phyloP scores from a whole-genome alignment of 1,140 invertebrate species.

The Trigoniulus corallinus region DNA sequence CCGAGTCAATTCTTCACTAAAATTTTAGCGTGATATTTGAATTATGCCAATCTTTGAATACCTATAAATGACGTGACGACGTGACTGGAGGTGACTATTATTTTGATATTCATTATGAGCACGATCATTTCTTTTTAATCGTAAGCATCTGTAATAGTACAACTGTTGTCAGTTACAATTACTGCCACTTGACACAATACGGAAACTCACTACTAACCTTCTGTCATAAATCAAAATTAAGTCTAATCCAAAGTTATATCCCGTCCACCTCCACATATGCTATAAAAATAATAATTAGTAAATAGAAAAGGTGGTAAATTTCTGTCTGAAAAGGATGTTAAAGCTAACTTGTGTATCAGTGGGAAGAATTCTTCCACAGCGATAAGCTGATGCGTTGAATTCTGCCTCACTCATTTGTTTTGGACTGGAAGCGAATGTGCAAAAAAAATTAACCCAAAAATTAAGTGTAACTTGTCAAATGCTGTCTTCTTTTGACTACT shows the following conservation, averaged over 20 bases:
- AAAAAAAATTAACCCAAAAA: neutral
- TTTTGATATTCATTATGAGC: neutral
- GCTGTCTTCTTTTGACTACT: neutral
- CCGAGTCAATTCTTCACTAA: too few species aligned
- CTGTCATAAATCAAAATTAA: conserved; percentile 1
- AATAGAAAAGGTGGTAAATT: neutral
- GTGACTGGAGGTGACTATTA: neutral
- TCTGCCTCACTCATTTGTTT: neutral
- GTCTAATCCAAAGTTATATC: conserved; percentile 1
- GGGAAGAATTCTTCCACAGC: neutral
- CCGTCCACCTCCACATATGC: conserved; percentile 1
- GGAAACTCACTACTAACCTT: neutral
- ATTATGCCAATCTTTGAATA: neutral
- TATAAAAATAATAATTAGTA: neutral
- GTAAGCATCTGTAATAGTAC: neutral
- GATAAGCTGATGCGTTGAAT: neutral
- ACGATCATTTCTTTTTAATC: neutral
- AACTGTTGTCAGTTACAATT: neutral
- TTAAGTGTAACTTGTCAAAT: neutral
- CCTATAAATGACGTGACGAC: neutral
- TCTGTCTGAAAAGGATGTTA: neutral
- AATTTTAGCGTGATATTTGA: too few species aligned
- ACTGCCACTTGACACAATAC: neutral
- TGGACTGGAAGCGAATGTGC: neutral
- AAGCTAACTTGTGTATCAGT: neutral